Base-by-base conservation (phyloP, 2,888 invertebrate species). In the Hydroisotoma schaefferi region DNA sequence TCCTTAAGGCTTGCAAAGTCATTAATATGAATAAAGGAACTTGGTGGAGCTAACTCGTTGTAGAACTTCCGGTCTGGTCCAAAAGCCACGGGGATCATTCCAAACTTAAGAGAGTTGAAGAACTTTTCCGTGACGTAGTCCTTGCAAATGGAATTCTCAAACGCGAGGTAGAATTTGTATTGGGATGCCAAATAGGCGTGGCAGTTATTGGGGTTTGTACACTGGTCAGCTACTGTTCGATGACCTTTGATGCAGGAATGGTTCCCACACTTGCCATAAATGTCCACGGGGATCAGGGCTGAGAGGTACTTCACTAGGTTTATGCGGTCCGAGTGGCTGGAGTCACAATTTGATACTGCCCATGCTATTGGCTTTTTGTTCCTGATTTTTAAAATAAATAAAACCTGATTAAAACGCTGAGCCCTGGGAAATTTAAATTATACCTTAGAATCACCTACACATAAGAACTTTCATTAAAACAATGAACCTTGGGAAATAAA, bases 1-100 rank as follows among this genome's bases (percentile, higher is more conserved):
- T 66, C 67, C 59, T 71, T 62, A 0, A 75, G 69, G 3, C 68
- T 65, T 3, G 65, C 46, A 56, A 75, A 76, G 25, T 73, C 71
- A 3, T 69, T 64, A 0, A 74, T 75, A 60, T 76, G 70, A 47
- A 77, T 76, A 64, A 70, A 75, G 2, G 76, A 74, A 18, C 67
- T 67, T 18, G 67, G 65, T 0, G 77, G 76, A 2, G 73, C 69
- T 4, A 73, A 57, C n/a, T 27, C 15, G 1, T 65, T 62, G 55
- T 76, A 76, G 5, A 6, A 8, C 6, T 10, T 23, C 57, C 76
- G 69, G 0, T 71, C 73, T 10, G 72, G 65, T 0, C 76, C 76
- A 46, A 73, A 73, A 2, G 75, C 75, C 4, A 76, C 60, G n/a
- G 69, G 69, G 10, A 68, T 64, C 61, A 69, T 68, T 29, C 63